Percentiles rank a stretch among this genome's conserved stretches.
Conservation (phyloP, 2,113 vertebrate species). For the Callospermophilus lateralis region DNA sequence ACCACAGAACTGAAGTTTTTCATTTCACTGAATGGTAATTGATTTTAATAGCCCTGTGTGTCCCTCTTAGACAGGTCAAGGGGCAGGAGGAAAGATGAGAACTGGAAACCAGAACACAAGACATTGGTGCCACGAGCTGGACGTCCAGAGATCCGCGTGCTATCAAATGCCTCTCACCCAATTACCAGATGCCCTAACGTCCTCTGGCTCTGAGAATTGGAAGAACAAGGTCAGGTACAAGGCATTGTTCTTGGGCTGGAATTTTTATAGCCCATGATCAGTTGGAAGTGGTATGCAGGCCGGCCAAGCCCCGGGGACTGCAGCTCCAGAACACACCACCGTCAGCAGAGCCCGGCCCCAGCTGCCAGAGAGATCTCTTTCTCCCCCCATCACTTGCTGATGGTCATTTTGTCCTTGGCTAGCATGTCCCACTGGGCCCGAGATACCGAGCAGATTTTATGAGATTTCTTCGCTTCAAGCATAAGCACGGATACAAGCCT, state of each 20-base stretch:
- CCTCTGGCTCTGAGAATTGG: conserved; percentile 46
- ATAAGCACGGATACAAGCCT: conserved; percentile 60
- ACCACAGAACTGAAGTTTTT: conserved; percentile 1
- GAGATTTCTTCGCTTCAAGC: not conserved
- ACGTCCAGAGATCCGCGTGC: not conserved
- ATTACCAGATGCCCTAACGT: conserved; percentile 34
- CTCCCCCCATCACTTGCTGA: not conserved
- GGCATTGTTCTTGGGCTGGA: conserved; percentile 63
- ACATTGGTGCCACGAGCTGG: rapidly evolving
- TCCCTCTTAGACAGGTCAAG: not conserved
- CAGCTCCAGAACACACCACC: not conserved
- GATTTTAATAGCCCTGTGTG: not conserved
- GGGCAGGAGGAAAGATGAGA: not conserved
- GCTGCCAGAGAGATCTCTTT: not conserved
- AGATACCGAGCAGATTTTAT: not conserved
- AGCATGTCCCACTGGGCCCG: not conserved
- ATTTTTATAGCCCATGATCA: conserved; percentile 66
- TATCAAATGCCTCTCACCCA: conserved; percentile 49
- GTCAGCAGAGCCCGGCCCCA: not conserved
- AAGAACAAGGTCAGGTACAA: conserved; percentile 67
- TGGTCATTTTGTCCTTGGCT: conserved; percentile 67
- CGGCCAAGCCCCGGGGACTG: not conserved
- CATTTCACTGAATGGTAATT: not conserved
- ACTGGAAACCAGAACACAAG: not conserved
- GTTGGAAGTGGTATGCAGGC: not conserved